phyloP scores from a whole-genome alignment of 2,113 vertebrate species.

The Indicator maculatus region DNA sequence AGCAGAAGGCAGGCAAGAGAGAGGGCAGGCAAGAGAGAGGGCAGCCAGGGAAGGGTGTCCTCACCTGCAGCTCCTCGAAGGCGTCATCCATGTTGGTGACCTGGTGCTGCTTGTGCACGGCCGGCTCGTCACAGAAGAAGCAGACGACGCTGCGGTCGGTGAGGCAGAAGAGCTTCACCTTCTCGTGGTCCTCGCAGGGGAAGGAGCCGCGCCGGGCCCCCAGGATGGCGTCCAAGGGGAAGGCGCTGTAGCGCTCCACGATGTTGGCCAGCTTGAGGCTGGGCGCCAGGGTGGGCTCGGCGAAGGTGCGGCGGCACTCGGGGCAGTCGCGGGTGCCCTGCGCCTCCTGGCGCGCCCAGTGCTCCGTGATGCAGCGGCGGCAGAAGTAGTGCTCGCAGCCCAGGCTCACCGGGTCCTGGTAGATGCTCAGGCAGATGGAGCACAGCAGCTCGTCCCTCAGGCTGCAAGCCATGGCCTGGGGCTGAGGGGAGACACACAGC shows the following conservation, averaged over 20 bases:
- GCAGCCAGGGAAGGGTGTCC: background rate
- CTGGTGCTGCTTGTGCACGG: slow-evolving; percentile 95
- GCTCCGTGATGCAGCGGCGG: slow-evolving; percentile 95
- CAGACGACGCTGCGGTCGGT: slow-evolving; percentile 93
- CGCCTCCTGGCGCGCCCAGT: slow-evolving; percentile 93
- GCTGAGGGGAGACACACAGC: background rate
- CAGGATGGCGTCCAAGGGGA: slow-evolving; percentile 94
- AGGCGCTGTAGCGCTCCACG: slow-evolving; percentile 95
- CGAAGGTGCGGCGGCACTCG: slow-evolving; percentile 92
- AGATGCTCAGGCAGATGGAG: slow-evolving; percentile 98
- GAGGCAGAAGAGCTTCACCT: slow-evolving; percentile 98
- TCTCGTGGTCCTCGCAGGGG: slow-evolving; percentile 97
- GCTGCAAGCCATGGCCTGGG: slow-evolving; percentile 87
- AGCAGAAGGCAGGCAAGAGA: no score
- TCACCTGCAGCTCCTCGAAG: slow-evolving; percentile 95
- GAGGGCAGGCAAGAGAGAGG: no score
- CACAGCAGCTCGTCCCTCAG: slow-evolving; percentile 98
- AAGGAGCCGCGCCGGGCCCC: slow-evolving; percentile 89
- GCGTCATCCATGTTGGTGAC: slow-evolving; percentile 95
- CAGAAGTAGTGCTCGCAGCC: slow-evolving; percentile 99
- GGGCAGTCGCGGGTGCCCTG: slow-evolving; percentile 91
- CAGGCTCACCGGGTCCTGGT: slow-evolving; percentile 96
- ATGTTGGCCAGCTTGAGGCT: slow-evolving; percentile 99
- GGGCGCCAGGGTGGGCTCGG: slow-evolving; percentile 89
- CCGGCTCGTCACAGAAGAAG: slow-evolving; percentile 97